Percentiles rank a stretch among this genome's conserved stretches.
These are phyloP conservation scores for Ptyas mucosa DNA, from an alignment of 2,113 vertebrate genomes.

Conservation along the genomic window DNA sequence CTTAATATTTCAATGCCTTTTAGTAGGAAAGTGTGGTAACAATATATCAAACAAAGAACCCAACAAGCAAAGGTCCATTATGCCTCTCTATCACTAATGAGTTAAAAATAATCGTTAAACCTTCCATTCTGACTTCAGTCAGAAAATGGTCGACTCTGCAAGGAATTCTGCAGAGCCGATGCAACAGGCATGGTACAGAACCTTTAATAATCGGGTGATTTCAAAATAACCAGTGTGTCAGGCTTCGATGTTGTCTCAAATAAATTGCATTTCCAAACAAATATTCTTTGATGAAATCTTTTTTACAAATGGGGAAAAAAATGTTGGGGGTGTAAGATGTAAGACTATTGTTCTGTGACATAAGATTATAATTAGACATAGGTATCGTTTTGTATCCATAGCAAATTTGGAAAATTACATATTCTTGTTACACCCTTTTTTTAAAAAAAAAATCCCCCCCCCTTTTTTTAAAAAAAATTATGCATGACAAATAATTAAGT, in stretches of 20 bases:
- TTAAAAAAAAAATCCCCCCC: background rate
- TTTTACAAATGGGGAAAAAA: constrained; percentile 52
- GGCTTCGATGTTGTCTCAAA: too few species aligned
- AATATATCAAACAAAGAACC: background rate
- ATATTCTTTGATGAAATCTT: too few species aligned
- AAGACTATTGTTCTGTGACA: constrained; percentile 57
- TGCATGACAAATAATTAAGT: background rate
- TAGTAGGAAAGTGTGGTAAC: background rate
- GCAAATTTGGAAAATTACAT: constrained; percentile 59
- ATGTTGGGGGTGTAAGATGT: constrained; percentile 37
- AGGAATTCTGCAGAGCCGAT: constrained; percentile 37
- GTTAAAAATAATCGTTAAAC: background rate
- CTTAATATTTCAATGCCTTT: background rate
- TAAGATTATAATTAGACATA: constrained; percentile 60
- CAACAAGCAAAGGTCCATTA: background rate
- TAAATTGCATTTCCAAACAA: too few species aligned
- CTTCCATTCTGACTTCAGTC: constrained; percentile 7
- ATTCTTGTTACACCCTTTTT: constrained; percentile 25
- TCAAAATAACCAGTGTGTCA: constrained; percentile 53
- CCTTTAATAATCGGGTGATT: constrained; percentile 56
- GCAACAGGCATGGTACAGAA: constrained; percentile 46
- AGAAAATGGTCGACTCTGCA: background rate
- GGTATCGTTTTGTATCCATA: constrained; percentile 58
- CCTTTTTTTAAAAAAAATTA: constrained; percentile 34
- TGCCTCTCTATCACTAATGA: background rate